A percentile compares a stretch with the other conserved stretches of the same genome.
Evolutionary conservation across 1,140 invertebrate species (phyloP).

Genomic region (Colletes latitarsis): DNA sequence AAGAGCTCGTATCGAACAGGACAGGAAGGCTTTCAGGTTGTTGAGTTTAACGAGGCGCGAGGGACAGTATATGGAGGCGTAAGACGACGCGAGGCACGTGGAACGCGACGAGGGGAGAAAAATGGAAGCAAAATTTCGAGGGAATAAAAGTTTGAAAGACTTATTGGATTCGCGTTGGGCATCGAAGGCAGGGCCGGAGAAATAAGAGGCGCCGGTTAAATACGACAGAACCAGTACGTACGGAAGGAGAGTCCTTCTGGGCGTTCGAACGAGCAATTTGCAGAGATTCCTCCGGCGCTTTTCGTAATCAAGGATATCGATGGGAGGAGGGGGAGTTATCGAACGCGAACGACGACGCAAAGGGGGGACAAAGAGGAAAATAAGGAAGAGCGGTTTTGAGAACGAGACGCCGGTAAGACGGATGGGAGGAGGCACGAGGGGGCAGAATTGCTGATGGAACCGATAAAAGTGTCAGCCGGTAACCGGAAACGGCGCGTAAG

Average conservation of each 20-base stretch:
- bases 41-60: slow-evolving; percentile 62
- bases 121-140: background rate
- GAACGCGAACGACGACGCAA: background rate
- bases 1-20: background rate
- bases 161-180: background rate
- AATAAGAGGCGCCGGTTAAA: background rate
- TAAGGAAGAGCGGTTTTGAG: background rate
- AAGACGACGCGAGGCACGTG: slow-evolving; percentile 11
- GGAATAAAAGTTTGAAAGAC: background rate
- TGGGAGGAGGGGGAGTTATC: background rate
- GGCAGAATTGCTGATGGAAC: slow-evolving; percentile 12
- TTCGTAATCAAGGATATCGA: slow-evolving; percentile 42
- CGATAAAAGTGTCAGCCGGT: slow-evolving; percentile 50
- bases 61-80: slow-evolving; percentile 54
- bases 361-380: background rate
- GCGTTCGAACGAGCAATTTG: slow-evolving; percentile 33
- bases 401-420: background rate
- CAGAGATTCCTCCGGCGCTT: slow-evolving; percentile 26
- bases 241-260: background rate
- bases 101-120: background rate
- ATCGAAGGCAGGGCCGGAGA: background rate
- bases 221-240: background rate
- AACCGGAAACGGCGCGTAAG: slow-evolving; percentile 29
- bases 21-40: slow-evolving; percentile 39
- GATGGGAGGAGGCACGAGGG: background rate